phyloP scores from a whole-genome alignment of 2,797 vertebrate species.

The Semaprochilodus insignis region DNA sequence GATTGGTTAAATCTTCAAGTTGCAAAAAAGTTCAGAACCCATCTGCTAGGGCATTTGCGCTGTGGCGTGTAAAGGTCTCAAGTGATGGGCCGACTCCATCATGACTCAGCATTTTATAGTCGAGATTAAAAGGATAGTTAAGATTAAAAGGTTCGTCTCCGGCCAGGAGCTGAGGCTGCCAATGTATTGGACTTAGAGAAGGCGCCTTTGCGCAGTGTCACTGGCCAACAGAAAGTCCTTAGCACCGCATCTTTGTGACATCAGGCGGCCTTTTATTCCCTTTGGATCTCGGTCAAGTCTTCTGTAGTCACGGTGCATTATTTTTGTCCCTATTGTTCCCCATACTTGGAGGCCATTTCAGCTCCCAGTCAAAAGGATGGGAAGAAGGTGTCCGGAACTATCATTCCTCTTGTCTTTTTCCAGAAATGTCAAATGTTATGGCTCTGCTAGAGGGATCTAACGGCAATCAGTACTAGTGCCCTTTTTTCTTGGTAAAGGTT shows the following conservation, averaged over 20 bases:
- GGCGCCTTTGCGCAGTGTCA: slow-evolving; percentile 20
- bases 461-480: slow-evolving; percentile 44
- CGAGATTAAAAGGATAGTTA: slow-evolving; percentile 11
- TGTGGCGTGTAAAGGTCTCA: background rate
- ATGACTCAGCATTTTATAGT: slow-evolving; percentile 4
- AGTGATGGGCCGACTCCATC: background rate
- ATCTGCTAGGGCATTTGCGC: background rate
- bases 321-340: slow-evolving; percentile 80
- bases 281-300: slow-evolving; percentile 81
- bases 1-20: background rate
- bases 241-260: slow-evolving; percentile 75
- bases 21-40: too few species aligned
- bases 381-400: slow-evolving; percentile 65
- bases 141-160: slow-evolving; percentile 14
- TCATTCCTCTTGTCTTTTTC: slow-evolving; percentile 65
- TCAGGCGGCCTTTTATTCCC: slow-evolving; percentile 81
- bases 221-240: slow-evolving; percentile 64
- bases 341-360: slow-evolving; percentile 82
- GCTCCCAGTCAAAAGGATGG: slow-evolving; percentile 72
- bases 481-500: slow-evolving; percentile 33
- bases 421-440: slow-evolving; percentile 66
- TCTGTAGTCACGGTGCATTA: slow-evolving; percentile 83
- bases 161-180: slow-evolving; percentile 11
- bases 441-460: slow-evolving; percentile 32
- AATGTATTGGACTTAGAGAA: slow-evolving; percentile 32